phyloP scores from a whole-genome alignment of 2,113 vertebrate species.

The Leptosomus discolor region DNA sequence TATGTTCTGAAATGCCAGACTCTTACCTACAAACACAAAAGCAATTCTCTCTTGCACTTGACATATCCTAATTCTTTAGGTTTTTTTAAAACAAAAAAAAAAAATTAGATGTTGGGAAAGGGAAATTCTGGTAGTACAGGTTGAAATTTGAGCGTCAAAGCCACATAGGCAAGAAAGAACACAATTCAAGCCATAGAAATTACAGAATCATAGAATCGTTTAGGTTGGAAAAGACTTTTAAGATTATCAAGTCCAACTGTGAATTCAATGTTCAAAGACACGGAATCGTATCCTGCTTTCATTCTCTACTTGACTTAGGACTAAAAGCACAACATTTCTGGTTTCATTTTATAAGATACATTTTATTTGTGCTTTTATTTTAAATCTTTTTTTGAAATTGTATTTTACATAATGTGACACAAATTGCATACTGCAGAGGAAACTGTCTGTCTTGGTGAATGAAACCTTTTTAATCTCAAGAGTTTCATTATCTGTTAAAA shows the following conservation, averaged over 20 bases:
- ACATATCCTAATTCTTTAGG: slow-evolving; percentile 16
- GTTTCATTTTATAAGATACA: slow-evolving; percentile 36
- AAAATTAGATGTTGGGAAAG: background rate
- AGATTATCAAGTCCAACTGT: no score
- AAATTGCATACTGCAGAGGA: slow-evolving; percentile 69
- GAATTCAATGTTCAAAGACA: slow-evolving; percentile 57
- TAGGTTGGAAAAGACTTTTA: no score
- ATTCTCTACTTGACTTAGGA: slow-evolving; percentile 23
- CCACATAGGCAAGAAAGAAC: background rate
- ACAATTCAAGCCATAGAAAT: slow-evolving; percentile 25
- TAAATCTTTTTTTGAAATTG: slow-evolving; percentile 49
- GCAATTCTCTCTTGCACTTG: slow-evolving; percentile 26
- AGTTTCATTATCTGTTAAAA: slow-evolving; percentile 76
- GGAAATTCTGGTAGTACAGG: slow-evolving; percentile 32
- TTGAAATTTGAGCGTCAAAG: slow-evolving; percentile 38
- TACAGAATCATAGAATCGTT: no score
- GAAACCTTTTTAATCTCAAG: slow-evolving; percentile 74
- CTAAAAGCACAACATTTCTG: slow-evolving; percentile 12
- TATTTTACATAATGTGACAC: slow-evolving; percentile 73
- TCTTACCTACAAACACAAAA: slow-evolving; percentile 39
- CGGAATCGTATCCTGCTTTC: slow-evolving; percentile 38
- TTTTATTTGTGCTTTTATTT: slow-evolving; percentile 66
- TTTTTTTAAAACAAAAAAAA: slow-evolving; percentile 30
- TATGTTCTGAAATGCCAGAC: slow-evolving; percentile 1
- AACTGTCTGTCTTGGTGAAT: slow-evolving; percentile 69